Base-by-base conservation (phyloP, 2,888 invertebrate species). In the Ditula angustiorana region DNA sequence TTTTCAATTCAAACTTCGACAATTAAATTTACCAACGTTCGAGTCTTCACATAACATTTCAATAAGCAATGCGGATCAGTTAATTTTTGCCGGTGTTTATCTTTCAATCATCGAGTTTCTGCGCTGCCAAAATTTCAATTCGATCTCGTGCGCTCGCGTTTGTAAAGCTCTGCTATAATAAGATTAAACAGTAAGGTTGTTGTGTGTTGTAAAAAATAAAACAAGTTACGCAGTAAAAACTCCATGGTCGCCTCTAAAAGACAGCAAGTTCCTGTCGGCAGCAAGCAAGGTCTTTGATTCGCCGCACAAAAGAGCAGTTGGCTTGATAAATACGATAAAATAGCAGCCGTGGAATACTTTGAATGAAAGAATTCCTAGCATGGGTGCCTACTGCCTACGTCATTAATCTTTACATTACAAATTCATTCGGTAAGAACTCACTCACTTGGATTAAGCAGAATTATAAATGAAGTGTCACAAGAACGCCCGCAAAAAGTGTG, bases 401-500 rank as follows among this genome's bases (percentile, higher is more conserved):
- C 88, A 90, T 92, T 90, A 90, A 92, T 91, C 90, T 89, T 88
- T 81, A 87, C 89, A 90, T 91, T 87, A 92, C 87, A 90, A 88
- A 90, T 92, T 92, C 90, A 90, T 88, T 88, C 86, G 81, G 89
- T 87, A 90, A 87, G 88, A 89, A 88, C 89, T 91, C 89, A 88
- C 88, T 89, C 88, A 86, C 86, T 88, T 78, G 90, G 87, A 88
- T 90, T 92, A 90, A 87, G 88, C 86, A 80, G 88, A 89, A 90
- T 90, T 90, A 91, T 91, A 91, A 91, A 92, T 92, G 91, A 89
- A 85, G 87, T 92, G 91, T 89, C 90, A 90, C 87, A 74, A 74
- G 81, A 86, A 83, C 76, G 80, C 78, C 75, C 74, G 79, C 85
- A 92, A 92, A 92, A 91, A 91, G 84, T 81, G 84, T 82, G 82